Base-by-base conservation (phyloP, 2,797 vertebrate genomes). In the Tachyglossus aculeatus region DNA sequence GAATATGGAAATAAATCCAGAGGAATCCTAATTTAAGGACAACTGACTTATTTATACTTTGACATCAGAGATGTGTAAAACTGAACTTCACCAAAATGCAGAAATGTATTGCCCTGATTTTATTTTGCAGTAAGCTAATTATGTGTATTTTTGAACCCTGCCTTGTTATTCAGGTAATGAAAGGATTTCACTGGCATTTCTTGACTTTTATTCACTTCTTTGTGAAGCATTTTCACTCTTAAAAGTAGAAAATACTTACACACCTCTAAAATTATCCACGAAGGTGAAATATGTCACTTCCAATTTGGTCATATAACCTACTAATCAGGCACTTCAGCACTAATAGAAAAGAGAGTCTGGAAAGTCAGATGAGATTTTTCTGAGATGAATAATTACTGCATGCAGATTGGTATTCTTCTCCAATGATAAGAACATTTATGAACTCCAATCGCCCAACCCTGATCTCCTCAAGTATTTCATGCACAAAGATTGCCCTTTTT, bases 271-370 rank as follows among this genome's bases (percentile, higher is more conserved):
- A 36, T 27, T 33, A 22, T n/a, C 31, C 44, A 38, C 13, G n/a
- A 40, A 58, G 36, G 31, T 44, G 38, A 40, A 38, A 55, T 5
- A 27, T 32, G 18, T 38, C n/a, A 29, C 9, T 66, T 9, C 5
- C 15, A 9, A 14, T 22, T 36, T 59, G 36, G 64, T 27, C 32
- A 4, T 40, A 27, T 4, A 13, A 18, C 12, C 50, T 63, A 62
- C 19, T 56, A 31, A 60, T 43, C 25, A 1, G 5, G 21, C 9
- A 27, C 10, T 2, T 7, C 2, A 10, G 41, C 38, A 37, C 29
- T 33, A 55, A 53, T 34, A 68, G 66, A 68, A 58, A 67, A 55
- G 52, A 76, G 52, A 41, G 36, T 29, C 52, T 43, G 40, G 50
- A 63, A 52, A 48, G 57, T n/a, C 50, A 19, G 54, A 48, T 53